Evolutionary conservation across 2,113 vertebrate species (phyloP).

Genomic region (Hyaena hyaena): DNA sequence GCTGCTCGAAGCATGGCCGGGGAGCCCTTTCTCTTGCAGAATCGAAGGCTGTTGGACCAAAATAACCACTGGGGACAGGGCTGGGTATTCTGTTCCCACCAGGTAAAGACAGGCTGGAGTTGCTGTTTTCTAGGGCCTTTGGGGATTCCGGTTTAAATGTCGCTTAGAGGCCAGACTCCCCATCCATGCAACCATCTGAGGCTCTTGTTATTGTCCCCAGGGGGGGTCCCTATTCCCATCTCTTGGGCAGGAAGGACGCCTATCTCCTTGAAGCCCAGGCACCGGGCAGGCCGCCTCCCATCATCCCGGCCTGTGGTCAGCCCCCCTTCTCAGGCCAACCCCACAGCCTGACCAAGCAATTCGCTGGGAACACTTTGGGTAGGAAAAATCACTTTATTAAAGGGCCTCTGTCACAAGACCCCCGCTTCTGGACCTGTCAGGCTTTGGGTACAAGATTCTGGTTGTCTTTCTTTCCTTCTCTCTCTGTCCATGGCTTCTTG

Average conservation of each 20-base stretch:
- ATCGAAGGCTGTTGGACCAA: neutral
- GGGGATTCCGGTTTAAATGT: neutral
- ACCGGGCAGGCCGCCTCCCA: neutral
- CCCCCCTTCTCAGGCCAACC: neutral
- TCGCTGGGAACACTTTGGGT: neutral
- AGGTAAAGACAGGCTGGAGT: neutral
- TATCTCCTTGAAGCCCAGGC: neutral
- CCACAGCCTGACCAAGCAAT: neutral
- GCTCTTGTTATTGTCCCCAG: neutral
- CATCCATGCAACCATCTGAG: neutral
- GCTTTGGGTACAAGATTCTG: conserved; percentile 16
- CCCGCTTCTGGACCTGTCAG: accelerated
- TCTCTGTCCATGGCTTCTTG: neutral
- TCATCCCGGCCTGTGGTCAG: neutral
- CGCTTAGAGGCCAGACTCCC: neutral
- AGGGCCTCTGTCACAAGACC: neutral
- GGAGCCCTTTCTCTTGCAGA: neutral
- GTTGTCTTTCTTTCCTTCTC: conserved; percentile 24
- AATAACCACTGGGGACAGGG: neutral
- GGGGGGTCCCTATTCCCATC: neutral
- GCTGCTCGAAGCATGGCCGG: neutral
- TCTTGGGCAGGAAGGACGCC: neutral
- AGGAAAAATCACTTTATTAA: conserved; percentile 60
- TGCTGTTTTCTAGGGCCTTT: neutral
- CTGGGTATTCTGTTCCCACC: neutral